Base-by-base conservation (phyloP, 2,113 vertebrate genomes). In the Trochalopteron elliotii region DNA sequence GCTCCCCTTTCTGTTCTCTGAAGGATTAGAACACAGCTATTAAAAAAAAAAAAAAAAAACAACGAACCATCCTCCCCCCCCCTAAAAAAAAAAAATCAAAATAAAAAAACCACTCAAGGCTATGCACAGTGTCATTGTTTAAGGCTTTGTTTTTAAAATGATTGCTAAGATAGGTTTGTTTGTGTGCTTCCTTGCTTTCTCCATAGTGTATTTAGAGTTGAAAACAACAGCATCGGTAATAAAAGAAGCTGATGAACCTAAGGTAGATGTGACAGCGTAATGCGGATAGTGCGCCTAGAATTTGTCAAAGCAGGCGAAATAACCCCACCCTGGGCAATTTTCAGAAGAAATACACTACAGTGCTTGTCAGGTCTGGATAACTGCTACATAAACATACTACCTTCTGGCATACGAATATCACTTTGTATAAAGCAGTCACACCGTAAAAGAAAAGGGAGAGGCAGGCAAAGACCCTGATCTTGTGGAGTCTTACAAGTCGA, bases 321-420 rank as follows among this genome's bases (percentile, higher is more conserved):
- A 94, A 88, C 85, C 96, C 64, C 90, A 95, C 94, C 93, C 33
- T 94, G 85, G 93, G 96, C 94, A 75, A 87, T 93, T 96, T 96
- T 84, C 56, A 84, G 31, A 94, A 87, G 79, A 90, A 95, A 89
- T 90, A 75, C 72, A 18, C 88, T 92, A 33, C 79, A 75, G 60
- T 87, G 78, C 68, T 93, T 96, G 94, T 96, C 96, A 96, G 88
- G 83, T 94, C 90, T 86, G 85, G 68, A 83, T 90, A 78, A 88
- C 75, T 96, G 65, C 86, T 92, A n/a, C 71, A 52, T 83, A 86
- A 59, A 68, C 79, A 28, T 86, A 45, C 71, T 84, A 90, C 88
- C 92, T 97, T 87, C 90, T 92, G 94, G 94, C 95, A 86, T 70
- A 68, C 35, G 82, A 88, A 90, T 91, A 96, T 97, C 93, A 71